Evolutionary conservation across 2,113 vertebrate genomes (phyloP).

Genomic region (Corythaeola cristata): DNA sequence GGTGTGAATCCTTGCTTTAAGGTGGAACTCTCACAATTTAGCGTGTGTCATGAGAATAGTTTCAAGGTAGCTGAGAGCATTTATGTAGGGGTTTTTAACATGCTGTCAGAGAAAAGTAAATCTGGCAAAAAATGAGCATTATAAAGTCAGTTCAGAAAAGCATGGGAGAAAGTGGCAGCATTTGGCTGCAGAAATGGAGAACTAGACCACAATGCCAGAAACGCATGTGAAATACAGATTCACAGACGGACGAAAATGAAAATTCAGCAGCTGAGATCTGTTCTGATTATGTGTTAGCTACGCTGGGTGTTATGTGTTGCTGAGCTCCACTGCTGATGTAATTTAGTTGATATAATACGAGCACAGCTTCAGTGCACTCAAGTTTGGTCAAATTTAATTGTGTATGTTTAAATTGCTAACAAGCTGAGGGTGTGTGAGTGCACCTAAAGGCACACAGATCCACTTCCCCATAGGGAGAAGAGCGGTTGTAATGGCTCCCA

Average conservation of each 20-base stretch:
- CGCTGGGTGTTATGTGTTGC: background rate
- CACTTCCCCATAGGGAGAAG: background rate
- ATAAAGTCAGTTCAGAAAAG: background rate
- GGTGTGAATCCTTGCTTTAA: background rate
- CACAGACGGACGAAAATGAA: background rate
- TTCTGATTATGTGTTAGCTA: background rate
- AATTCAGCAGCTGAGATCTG: background rate
- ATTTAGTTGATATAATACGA: background rate
- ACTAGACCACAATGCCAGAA: background rate
- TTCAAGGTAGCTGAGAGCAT: background rate
- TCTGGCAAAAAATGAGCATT: background rate
- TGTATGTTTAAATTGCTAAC: background rate
- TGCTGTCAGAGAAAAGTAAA: background rate
- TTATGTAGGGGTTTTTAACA: background rate
- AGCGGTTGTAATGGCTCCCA: background rate
- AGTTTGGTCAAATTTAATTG: background rate
- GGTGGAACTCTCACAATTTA: background rate
- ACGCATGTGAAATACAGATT: background rate
- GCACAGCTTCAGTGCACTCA: background rate
- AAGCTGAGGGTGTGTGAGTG: background rate
- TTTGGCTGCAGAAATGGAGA: background rate
- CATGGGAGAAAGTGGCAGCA: background rate
- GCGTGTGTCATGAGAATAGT: rapidly evolving
- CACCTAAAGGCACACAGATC: background rate
- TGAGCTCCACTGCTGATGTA: background rate